Conservation (phyloP, 2,113 vertebrate species). For the Zootoca vivipara region DNA sequence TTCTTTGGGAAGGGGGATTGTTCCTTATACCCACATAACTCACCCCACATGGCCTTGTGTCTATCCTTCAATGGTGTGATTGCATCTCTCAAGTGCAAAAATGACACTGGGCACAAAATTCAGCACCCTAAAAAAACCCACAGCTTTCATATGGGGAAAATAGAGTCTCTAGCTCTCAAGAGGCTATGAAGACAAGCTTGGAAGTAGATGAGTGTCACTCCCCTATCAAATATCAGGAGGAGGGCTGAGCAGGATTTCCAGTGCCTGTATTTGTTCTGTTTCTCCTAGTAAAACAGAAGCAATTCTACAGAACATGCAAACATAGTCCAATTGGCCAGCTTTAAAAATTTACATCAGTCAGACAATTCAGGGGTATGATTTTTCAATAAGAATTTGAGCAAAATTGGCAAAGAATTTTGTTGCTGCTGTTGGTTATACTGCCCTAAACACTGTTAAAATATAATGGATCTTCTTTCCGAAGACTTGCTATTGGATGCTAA, state of each 20-base stretch:
- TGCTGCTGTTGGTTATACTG: too few relatives aligned
- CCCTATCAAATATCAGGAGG: not conserved
- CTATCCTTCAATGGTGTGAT: not conserved
- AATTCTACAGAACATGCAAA: not conserved
- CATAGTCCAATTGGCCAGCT: not conserved
- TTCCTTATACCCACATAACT: not conserved
- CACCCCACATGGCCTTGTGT: not conserved
- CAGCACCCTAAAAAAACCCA: not conserved
- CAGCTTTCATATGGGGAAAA: not conserved
- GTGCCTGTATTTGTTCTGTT: not conserved
- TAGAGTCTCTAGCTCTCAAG: not conserved
- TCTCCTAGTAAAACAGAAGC: not conserved
- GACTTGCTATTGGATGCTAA: not conserved
- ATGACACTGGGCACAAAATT: not conserved
- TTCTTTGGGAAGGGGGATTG: not conserved
- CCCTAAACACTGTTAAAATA: not conserved
- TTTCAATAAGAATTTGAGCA: not conserved
- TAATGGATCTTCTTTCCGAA: not conserved
- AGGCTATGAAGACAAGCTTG: not conserved
- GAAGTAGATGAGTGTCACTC: too few relatives aligned
- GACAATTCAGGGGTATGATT: not conserved
- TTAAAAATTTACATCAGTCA: not conserved
- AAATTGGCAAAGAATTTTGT: not conserved
- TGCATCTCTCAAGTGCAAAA: not conserved
- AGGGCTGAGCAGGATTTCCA: too few relatives aligned